These are phyloP conservation scores for Synergus gifuensis DNA, from an alignment of 2,888 invertebrate genomes.

Conservation along the genomic window DNA sequence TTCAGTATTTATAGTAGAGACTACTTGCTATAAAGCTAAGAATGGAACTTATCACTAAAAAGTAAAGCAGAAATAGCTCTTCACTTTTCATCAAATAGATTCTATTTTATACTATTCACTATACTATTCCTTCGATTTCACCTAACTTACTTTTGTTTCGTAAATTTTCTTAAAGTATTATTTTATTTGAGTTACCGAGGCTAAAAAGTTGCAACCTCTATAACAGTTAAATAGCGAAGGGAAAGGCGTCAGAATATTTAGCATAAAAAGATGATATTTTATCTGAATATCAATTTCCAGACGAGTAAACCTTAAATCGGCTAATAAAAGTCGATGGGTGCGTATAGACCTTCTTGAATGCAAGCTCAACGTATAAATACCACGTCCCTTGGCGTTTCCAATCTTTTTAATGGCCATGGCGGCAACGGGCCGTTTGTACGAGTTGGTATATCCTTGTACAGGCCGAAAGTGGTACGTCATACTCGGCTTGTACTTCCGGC, in stretches of 20 bases:
- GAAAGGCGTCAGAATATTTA: neutral
- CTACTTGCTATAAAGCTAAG: slow-evolving; percentile 4
- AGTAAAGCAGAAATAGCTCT: neutral
- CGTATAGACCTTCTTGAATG: slow-evolving; percentile 43
- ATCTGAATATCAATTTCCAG: slow-evolving; percentile 27
- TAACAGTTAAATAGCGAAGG: neutral
- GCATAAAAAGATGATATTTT: slow-evolving; percentile 6
- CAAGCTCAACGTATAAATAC: slow-evolving; percentile 58
- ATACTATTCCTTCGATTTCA: too few relatives aligned
- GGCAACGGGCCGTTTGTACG: slow-evolving; percentile 54
- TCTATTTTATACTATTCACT: neutral
- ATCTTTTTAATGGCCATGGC: slow-evolving; percentile 58
- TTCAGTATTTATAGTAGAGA: slow-evolving; percentile 8
- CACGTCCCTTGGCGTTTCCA: slow-evolving; percentile 55
- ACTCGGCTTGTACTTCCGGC: slow-evolving; percentile 69
- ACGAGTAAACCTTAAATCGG: slow-evolving; percentile 11
- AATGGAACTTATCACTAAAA: neutral
- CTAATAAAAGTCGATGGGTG: slow-evolving; percentile 30
- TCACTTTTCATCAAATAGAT: neutral
- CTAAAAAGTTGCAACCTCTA: too few relatives aligned
- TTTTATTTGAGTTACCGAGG: neutral
- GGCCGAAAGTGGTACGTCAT: slow-evolving; percentile 72
- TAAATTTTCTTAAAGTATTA: neutral
- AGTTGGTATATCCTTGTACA: slow-evolving; percentile 56
- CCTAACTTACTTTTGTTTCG: neutral